A percentile compares a stretch with the other conserved stretches of the same genome.
Conservation (phyloP, 2,797 vertebrate genomes). For the Oceanodroma leucorhoa region DNA sequence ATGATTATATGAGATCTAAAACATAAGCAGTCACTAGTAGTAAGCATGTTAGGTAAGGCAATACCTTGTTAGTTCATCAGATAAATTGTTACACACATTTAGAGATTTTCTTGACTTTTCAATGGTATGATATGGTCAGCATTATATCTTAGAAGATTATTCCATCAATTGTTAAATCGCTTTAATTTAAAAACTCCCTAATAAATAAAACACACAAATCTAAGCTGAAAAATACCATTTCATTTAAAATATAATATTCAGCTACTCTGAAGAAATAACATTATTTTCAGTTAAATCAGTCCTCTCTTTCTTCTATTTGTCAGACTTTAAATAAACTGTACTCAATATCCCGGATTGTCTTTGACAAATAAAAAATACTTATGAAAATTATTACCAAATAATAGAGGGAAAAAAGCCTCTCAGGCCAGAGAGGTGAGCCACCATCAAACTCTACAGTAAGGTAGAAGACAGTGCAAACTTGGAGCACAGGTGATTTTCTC, state of each 20-base stretch:
- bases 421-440: neutral
- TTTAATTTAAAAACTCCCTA: neutral
- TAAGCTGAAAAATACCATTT: neutral
- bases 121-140: neutral
- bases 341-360: neutral
- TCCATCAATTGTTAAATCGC: neutral
- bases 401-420: neutral
- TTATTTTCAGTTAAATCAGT: neutral
- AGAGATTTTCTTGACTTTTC: neutral
- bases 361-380: neutral
- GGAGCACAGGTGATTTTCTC: neutral
- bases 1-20: neutral
- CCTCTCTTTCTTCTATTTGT: neutral
- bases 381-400: neutral
- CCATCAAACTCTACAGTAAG: neutral
- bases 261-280: conserved; percentile 7
- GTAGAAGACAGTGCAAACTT: neutral
- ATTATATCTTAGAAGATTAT: neutral
- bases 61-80: neutral
- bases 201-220: neutral
- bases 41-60: neutral
- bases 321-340: neutral
- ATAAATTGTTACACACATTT: neutral
- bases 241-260: neutral
- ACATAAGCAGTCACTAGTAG: neutral